phyloP scores from a whole-genome alignment of 2,888 invertebrate species.

The Lydus trimaculatus region DNA sequence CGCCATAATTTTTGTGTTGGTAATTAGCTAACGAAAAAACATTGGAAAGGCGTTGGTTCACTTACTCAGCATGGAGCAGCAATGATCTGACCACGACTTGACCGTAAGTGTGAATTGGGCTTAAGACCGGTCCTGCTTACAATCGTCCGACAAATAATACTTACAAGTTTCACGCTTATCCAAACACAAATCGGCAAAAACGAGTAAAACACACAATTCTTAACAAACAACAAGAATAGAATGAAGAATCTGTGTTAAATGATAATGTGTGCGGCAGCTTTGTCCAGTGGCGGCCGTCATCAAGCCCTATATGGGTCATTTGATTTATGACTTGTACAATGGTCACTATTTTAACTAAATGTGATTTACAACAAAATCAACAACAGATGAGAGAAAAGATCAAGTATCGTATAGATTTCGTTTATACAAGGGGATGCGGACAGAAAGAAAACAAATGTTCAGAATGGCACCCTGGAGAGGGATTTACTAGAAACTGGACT shows the following conservation, averaged over 20 bases:
- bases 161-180: neutral
- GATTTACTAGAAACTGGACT: neutral
- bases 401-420: neutral
- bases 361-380: neutral
- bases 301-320: constrained; percentile 44
- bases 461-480: neutral
- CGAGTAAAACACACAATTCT: neutral
- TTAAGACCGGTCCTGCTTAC: too few species aligned
- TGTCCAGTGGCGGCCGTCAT: constrained; percentile 59
- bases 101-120: too few species aligned
- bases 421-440: neutral
- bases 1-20: too few species aligned
- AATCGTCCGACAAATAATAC: neutral
- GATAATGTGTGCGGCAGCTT: constrained; percentile 37
- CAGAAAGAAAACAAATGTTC: neutral
- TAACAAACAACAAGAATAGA: neutral
- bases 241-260: neutral
- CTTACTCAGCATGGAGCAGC: too few species aligned
- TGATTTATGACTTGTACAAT: constrained; percentile 52
- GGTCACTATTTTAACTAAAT: neutral
- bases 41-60: too few species aligned
- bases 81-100: too few species aligned
- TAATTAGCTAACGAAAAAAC: too few species aligned
- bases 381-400: neutral
- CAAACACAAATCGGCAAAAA: neutral